phyloP scores from a whole-genome alignment of 2,888 invertebrate species.

The Clanis bilineata region DNA sequence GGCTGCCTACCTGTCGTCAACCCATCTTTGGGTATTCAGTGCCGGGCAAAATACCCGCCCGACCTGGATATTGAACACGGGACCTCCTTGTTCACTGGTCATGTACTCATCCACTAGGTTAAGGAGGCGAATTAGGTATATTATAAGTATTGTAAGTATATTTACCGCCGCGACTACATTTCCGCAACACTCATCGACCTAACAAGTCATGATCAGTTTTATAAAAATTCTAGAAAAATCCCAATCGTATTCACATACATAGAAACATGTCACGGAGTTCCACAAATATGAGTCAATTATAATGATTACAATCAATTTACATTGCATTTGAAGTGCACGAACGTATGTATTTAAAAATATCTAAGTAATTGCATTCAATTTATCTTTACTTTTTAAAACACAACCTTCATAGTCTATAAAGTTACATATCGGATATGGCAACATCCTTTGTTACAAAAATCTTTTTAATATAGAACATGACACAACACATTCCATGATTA shows the following conservation, averaged over 20 bases:
- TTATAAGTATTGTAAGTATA: too few relatives aligned
- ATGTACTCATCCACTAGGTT: too few relatives aligned
- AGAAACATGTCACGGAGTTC: constrained; percentile 1
- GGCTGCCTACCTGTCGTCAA: too few relatives aligned
- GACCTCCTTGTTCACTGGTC: too few relatives aligned
- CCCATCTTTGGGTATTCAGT: too few relatives aligned
- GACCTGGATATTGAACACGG: too few relatives aligned
- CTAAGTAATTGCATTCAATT: not conserved
- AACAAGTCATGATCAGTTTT: not conserved
- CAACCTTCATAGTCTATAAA: not conserved
- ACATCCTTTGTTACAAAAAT: not conserved
- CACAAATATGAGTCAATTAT: not conserved
- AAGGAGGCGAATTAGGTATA: too few relatives aligned
- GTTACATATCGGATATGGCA: not conserved
- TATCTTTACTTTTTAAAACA: not conserved
- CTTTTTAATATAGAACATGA: not conserved
- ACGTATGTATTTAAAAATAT: not conserved
- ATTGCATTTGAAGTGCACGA: constrained; percentile 14
- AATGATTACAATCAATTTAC: constrained; percentile 3
- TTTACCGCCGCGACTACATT: not conserved
- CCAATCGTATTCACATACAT: not conserved
- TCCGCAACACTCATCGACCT: not conserved
- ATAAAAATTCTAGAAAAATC: not conserved
- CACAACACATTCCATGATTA: not conserved
- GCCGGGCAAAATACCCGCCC: too few relatives aligned